These are phyloP conservation scores for Agrilus mali DNA, from an alignment of 2,888 invertebrate genomes.

Conservation along the genomic window DNA sequence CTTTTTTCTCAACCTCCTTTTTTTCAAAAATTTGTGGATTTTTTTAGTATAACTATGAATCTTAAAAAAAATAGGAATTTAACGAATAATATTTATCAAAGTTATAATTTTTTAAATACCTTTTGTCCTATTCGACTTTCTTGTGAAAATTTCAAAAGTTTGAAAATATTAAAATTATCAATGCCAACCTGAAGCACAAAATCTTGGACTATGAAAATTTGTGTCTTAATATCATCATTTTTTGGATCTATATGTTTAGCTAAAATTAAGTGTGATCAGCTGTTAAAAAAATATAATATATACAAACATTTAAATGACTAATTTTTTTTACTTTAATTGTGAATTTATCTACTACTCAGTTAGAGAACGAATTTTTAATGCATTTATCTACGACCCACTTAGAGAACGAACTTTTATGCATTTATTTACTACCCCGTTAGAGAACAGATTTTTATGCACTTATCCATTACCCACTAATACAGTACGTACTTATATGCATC, in stretches of 20 bases:
- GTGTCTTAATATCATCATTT: conserved; percentile 20
- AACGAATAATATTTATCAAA: not conserved
- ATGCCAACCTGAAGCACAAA: conserved; percentile 69
- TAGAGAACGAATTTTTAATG: too few relatives aligned
- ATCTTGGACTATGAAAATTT: conserved; percentile 59
- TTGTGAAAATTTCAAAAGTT: conserved; percentile 67
- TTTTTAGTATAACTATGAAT: conserved; percentile 44
- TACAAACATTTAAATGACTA: too few relatives aligned
- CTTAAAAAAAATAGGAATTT: conserved; percentile 19
- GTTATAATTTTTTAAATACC: conserved; percentile 23
- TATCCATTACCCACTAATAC: too few relatives aligned
- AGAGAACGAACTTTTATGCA: too few relatives aligned
- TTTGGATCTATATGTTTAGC: conserved; percentile 1
- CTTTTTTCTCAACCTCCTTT: conserved; percentile 20
- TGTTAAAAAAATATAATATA: too few relatives aligned
- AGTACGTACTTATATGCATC: too few relatives aligned
- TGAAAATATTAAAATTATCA: conserved; percentile 75
- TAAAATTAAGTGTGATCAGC: not conserved
- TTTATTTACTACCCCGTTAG: too few relatives aligned
- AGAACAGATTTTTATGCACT: too few relatives aligned
- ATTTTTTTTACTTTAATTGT: too few relatives aligned
- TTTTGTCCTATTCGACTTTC: conserved; percentile 71
- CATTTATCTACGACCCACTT: too few relatives aligned
- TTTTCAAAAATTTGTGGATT: conserved; percentile 25
- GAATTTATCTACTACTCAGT: too few relatives aligned